Base-by-base conservation (phyloP, 2,888 invertebrate species). In the Eudasyphora cyanicolor region DNA sequence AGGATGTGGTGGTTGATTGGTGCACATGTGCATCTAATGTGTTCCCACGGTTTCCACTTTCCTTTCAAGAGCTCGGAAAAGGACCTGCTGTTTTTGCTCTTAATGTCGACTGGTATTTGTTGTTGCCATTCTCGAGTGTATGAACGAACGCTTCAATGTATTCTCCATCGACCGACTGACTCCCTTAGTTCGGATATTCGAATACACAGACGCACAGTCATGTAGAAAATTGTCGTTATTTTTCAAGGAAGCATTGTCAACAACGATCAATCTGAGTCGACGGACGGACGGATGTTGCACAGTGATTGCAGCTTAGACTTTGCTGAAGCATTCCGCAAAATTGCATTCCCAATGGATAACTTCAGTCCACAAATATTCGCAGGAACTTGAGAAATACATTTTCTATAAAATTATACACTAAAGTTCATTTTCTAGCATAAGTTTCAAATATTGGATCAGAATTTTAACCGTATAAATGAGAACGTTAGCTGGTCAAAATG, bases 21-120 rank as follows among this genome's bases (percentile, higher is more conserved):
- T 79, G 54, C 85, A 85, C 85, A 86, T 86, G 82, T 86, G 81
- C 82, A 86, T 77, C 76, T 76, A 79, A 77, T 81, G 75, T 79
- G 82, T 86, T 86, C 85, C 85, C 85, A 86, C 85, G 85, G 85
- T 86, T 85, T 85, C 85, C 73, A 82, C 85, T 86, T 85, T 86
- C 85, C 76, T 85, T 85, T 85, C 81, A 84, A 81, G 84, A 81
- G 81, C 51, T 78, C 35, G 67, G 24, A 81, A 76, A 84, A 84
- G 80, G 81, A 84, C 84, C 84, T 84, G 84, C 81, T 83, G 83
- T 57, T 82, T 73, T 27, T 67, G 76, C 67, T 76, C 73, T 67
- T 67, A 14, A 75, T 80, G 70, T 73, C 42, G 76, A 69, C 60
- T 38, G 76, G 77, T 70, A 77, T 74, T 77, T 83, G 74, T 77